Percentiles rank a stretch among this genome's conserved stretches.
Conservation (phyloP, 2,113 vertebrate species). For the Gasterosteus nipponicus region DNA sequence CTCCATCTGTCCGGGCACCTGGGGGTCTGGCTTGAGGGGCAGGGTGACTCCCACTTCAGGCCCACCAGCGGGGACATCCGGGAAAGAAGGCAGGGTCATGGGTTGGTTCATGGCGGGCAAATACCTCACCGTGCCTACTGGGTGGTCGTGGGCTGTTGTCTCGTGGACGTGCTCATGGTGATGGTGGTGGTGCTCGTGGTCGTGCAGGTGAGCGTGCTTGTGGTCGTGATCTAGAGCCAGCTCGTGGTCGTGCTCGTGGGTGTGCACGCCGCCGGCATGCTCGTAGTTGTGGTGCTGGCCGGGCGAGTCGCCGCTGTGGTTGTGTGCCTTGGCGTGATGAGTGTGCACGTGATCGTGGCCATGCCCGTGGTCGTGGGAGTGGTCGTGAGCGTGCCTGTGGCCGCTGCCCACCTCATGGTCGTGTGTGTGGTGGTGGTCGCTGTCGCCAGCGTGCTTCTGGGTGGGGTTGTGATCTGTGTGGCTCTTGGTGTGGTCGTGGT, state of each 20-base stretch:
- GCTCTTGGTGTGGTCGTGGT: slow-evolving; percentile 60
- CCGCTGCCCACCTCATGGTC: slow-evolving; percentile 44
- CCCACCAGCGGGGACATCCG: slow-evolving; percentile 25
- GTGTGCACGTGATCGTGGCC: slow-evolving; percentile 72
- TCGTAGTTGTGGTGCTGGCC: slow-evolving; percentile 74
- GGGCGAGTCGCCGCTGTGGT: slow-evolving; percentile 62
- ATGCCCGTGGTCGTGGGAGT: slow-evolving; percentile 70
- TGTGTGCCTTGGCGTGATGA: slow-evolving; percentile 73
- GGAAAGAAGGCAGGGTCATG: slow-evolving; percentile 55
- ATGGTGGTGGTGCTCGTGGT: slow-evolving; percentile 81
- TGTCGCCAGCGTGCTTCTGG: slow-evolving; percentile 31
- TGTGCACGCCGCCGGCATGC: slow-evolving; percentile 53
- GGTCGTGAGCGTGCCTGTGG: slow-evolving; percentile 63
- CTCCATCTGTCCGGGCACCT: slow-evolving; percentile 64
- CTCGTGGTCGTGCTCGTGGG: slow-evolving; percentile 80
- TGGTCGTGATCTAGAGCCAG: slow-evolving; percentile 78
- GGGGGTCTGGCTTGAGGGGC: slow-evolving; percentile 60
- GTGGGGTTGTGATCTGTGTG: slow-evolving; percentile 56
- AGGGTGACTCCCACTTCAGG: slow-evolving; percentile 43
- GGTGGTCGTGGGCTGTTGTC: not conserved
- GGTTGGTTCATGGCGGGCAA: slow-evolving; percentile 62
- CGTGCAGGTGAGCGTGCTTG: slow-evolving; percentile 76
- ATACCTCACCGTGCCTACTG: slow-evolving; percentile 57
- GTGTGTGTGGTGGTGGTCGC: slow-evolving; percentile 75
- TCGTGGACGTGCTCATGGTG: slow-evolving; percentile 67